These are phyloP conservation scores for Oithona nana DNA, from an alignment of 2,888 invertebrate genomes.

Conservation along the genomic window DNA sequence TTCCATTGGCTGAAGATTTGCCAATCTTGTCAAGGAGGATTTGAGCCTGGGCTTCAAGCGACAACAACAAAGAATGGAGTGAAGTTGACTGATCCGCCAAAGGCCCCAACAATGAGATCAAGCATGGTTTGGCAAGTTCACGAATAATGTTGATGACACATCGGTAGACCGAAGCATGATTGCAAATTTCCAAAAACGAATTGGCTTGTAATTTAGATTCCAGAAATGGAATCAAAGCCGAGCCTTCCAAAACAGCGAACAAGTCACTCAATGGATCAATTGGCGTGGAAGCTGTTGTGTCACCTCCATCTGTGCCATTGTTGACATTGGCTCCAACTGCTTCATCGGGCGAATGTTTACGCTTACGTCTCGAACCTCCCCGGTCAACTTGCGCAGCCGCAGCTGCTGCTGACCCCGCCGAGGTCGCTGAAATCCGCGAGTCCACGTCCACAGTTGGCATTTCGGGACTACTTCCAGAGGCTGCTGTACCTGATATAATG, in stretches of 20 bases:
- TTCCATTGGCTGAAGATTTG: conserved; percentile 3
- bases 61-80: not conserved
- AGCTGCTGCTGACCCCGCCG: no score
- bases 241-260: conserved; percentile 25
- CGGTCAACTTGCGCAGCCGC: not conserved
- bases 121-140: conserved; percentile 14
- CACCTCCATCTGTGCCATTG: not conserved
- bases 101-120: conserved; percentile 3
- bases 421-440: not conserved
- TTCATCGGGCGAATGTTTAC: conserved; percentile 7
- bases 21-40: conserved; percentile 11
- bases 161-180: conserved; percentile 24
- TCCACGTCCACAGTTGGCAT: not conserved
- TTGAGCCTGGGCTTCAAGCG: conserved; percentile 1
- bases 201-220: conserved; percentile 24
- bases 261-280: conserved; percentile 23
- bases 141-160: conserved; percentile 20
- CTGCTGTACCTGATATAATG: conserved; percentile 16
- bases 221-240: conserved; percentile 25
- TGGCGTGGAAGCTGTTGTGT: not conserved
- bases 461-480: conserved; percentile 15
- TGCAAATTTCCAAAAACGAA: conserved; percentile 27
- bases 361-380: conserved; percentile 1
- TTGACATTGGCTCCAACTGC: not conserved
- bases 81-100: conserved; percentile 3